Percentiles rank a stretch among this genome's conserved stretches.
Evolutionary conservation across 1,140 invertebrate species (phyloP).

Genomic region (Bombus waltoni): DNA sequence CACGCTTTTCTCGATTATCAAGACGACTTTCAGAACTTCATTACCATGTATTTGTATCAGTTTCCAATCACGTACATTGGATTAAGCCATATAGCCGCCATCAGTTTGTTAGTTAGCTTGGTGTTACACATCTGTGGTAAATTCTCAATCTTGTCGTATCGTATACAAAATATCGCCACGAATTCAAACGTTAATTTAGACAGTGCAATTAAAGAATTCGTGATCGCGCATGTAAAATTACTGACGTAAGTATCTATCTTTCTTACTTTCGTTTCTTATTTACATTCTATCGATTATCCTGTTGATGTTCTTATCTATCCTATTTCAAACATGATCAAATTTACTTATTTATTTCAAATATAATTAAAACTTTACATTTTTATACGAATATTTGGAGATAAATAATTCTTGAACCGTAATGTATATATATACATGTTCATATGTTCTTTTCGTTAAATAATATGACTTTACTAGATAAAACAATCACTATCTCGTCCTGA

Average conservation of each 20-base stretch:
- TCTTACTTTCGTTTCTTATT: background rate
- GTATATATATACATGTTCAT: no score
- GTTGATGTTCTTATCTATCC: no score
- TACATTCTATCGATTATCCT: no score
- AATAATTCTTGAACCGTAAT: no score
- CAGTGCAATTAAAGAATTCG: background rate
- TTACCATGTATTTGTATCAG: constrained; percentile 23
- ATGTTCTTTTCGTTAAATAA: no score
- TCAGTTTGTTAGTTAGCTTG: constrained; percentile 31
- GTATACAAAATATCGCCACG: background rate
- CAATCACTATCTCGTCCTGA: no score
- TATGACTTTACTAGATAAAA: no score
- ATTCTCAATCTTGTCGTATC: constrained; percentile 41
- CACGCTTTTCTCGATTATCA: constrained; percentile 36
- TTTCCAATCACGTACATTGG: background rate
- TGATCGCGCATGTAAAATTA: constrained; percentile 20
- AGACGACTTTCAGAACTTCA: background rate
- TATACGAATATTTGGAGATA: no score
- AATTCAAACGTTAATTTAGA: background rate
- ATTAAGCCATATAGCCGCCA: background rate
- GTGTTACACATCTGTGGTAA: constrained; percentile 45
- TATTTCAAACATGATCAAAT: no score
- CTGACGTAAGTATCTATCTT: constrained; percentile 12
- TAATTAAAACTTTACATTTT: no score
- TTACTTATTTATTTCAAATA: no score